A percentile compares a stretch with the other conserved stretches of the same genome.
Evolutionary conservation across 2,888 invertebrate genomes (phyloP).

Genomic region (Troides helena): DNA sequence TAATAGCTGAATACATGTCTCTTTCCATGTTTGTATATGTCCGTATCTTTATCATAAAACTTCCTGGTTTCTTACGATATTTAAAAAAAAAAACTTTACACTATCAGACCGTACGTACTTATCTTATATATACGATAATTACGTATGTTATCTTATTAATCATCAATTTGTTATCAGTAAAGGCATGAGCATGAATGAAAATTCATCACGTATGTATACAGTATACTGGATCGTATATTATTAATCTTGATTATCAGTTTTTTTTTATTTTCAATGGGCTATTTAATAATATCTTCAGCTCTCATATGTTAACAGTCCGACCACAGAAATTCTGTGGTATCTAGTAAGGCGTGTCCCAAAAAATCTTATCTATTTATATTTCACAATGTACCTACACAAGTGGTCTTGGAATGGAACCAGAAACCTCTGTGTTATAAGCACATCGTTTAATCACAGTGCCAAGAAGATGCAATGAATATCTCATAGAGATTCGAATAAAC

Average conservation of each 20-base stretch:
- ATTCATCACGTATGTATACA: conserved; percentile 16
- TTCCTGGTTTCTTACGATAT: background rate
- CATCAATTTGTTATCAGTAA: conserved; percentile 4
- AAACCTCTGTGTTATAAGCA: no score
- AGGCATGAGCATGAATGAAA: background rate
- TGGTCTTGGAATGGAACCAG: no score
- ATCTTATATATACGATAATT: conserved; percentile 1
- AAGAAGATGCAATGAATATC: background rate
- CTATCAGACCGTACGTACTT: background rate
- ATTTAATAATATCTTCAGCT: no score
- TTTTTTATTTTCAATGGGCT: no score
- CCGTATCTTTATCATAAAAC: background rate
- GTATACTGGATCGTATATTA: background rate
- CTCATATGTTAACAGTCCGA: no score
- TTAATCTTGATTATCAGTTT: background rate
- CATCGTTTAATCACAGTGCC: no score
- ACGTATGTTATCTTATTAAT: conserved; percentile 18
- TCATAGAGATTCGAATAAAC: background rate
- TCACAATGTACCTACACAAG: no score
- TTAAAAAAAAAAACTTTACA: background rate
- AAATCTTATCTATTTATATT: no score
- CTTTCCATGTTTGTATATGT: no score
- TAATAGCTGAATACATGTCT: no score
- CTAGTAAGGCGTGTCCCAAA: no score
- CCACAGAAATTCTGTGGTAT: no score